These are phyloP conservation scores for Australoheros scitulus DNA, from an alignment of 2,113 vertebrate species.

Conservation along the genomic window DNA sequence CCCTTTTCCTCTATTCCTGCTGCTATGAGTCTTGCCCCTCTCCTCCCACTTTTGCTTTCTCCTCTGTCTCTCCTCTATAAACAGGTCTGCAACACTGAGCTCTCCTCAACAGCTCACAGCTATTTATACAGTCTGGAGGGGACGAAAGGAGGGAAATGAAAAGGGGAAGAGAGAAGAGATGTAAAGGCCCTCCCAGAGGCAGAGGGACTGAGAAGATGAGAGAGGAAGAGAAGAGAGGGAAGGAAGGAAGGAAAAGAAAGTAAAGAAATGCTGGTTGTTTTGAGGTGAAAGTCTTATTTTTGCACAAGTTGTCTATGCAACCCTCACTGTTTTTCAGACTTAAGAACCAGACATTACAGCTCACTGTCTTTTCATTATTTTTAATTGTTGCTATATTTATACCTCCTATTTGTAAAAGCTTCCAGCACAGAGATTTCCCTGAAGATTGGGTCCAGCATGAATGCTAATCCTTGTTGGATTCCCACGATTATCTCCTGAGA, in stretches of 20 bases:
- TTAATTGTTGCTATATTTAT: background rate
- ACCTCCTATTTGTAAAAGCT: background rate
- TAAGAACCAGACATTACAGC: background rate
- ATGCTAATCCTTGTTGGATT: constrained; percentile 45
- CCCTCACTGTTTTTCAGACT: background rate
- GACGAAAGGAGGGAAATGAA: constrained; percentile 51
- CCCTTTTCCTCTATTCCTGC: background rate
- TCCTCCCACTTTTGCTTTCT: constrained; percentile 1
- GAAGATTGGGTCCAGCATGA: constrained; percentile 4
- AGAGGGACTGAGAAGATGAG: constrained; percentile 2
- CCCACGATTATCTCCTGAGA: constrained; percentile 41
- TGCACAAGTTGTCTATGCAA: background rate
- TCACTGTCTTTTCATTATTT: background rate
- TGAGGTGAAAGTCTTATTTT: constrained; percentile 38
- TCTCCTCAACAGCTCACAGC: constrained; percentile 58
- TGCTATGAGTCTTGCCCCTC: background rate
- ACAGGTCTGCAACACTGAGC: constrained; percentile 71
- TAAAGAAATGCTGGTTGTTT: constrained; percentile 59
- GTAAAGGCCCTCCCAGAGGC: constrained; percentile 21
- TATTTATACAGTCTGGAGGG: constrained; percentile 81
- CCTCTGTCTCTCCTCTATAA: constrained; percentile 20
- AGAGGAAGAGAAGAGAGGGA: background rate
- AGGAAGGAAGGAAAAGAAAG: constrained; percentile 21
- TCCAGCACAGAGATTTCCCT: background rate
- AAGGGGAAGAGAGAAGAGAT: constrained; percentile 53